phyloP scores from a whole-genome alignment of 2,888 invertebrate species.

The Deroplatys truncata region DNA sequence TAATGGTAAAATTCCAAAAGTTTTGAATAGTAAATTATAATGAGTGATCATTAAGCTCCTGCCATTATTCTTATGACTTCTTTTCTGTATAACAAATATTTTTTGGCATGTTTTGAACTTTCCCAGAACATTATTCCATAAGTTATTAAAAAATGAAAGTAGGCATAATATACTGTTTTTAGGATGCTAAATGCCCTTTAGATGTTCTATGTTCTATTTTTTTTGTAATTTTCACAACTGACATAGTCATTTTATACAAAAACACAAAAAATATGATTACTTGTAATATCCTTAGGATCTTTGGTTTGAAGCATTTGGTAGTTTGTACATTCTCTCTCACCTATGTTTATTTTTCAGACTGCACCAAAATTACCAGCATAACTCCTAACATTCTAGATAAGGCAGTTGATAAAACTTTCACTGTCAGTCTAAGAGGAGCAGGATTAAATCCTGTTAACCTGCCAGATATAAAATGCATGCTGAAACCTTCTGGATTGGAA shows the following conservation, averaged over 20 bases:
- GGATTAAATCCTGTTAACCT: constrained; percentile 17
- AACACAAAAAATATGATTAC: too few relatives aligned
- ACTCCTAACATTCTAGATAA: constrained; percentile 24
- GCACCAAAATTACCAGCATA: constrained; percentile 22
- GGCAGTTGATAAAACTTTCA: constrained; percentile 18
- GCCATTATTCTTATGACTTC: background rate
- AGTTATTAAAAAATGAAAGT: background rate
- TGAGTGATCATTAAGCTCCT: background rate
- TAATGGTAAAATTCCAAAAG: background rate
- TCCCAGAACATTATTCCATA: background rate
- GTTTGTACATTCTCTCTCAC: background rate
- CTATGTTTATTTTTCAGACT: background rate
- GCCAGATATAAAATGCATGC: constrained; percentile 13
- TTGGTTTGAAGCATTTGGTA: too few relatives aligned
- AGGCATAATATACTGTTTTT: background rate
- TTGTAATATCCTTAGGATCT: too few relatives aligned
- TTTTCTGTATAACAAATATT: background rate
- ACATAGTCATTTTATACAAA: too few relatives aligned
- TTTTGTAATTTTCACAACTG: too few relatives aligned
- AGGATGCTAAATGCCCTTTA: too few relatives aligned
- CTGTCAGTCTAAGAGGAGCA: constrained; percentile 24
- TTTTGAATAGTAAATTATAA: background rate
- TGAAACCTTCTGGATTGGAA: background rate
- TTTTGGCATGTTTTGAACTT: background rate
- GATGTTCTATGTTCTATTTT: too few relatives aligned